Evolutionary conservation across 2,113 vertebrate genomes (phyloP), one percentile per base, ranked within the genome.

Genomic region (Phodopus roborovskii): DNA sequence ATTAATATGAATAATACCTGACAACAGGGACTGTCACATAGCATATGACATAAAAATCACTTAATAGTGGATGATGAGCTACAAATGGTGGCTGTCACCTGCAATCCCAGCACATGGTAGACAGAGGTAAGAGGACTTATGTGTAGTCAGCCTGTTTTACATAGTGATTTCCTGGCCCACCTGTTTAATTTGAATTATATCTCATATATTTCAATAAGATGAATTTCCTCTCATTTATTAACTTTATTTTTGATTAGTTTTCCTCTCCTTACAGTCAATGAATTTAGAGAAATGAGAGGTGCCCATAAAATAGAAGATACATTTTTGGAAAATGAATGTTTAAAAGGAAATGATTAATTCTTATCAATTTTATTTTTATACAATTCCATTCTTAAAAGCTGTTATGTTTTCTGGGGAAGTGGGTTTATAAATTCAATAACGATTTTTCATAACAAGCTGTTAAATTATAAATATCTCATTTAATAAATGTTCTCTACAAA

Each of bases 401-500:
- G 87, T 10, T 84, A 28, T 56, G 71, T 94, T 97, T 94, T 93
- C 62, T 70, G 30, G 13, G 81, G 13, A 96, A 82, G 75, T 45
- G 22, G 39, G 77, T 85, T 30, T 88, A 33, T 81, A 33, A 24
- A 42, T 20, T 24, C 26, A 88, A 66, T 70, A 16, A 6, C 77
- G 42, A 94, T 12, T 5, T 84, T 89, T 89, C 85, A 73, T 58
- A 45, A 94, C 68, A 91, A 66, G 8, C 45, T 92, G 70, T 39
- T 20, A 91, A 96, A 85, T 88, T 79, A 97, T 77, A 86, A 70
- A n/a, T 16, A 60, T 83, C 81, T 45, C 26, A 83, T 82, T 96
- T 91, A 78, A 45, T 88, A 77, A 19, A 60, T 82, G n/a, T 66
- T 84, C 82, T 60, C 87, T 45, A 20, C 16, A 56, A 20, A 88